A percentile compares a stretch with the other conserved stretches of the same genome.
Conservation (phyloP, 2,797 vertebrate genomes). For the Eurystomus glaucurus region DNA sequence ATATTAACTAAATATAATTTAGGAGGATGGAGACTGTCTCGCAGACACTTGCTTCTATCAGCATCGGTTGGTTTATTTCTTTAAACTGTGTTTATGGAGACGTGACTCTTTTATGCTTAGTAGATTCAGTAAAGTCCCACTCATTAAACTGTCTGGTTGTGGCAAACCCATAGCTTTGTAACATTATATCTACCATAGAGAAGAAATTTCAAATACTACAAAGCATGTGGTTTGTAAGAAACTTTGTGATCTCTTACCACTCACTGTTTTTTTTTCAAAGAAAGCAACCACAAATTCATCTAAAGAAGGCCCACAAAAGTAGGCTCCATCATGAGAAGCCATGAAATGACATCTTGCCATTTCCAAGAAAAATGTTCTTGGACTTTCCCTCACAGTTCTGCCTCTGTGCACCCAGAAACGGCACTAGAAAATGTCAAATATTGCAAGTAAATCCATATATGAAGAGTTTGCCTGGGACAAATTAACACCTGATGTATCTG, state of each 20-base stretch:
- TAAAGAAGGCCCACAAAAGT: background rate
- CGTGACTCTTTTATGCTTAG: background rate
- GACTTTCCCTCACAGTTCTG: background rate
- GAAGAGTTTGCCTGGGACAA: background rate
- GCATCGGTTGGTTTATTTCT: background rate
- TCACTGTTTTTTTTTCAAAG: background rate
- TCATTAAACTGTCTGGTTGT: background rate
- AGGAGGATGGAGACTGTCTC: background rate
- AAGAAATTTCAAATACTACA: background rate
- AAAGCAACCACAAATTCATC: background rate
- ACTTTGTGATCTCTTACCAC: background rate
- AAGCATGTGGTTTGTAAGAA: background rate
- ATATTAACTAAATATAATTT: background rate
- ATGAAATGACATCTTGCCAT: accelerated
- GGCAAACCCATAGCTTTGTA: background rate
- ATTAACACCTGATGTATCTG: background rate
- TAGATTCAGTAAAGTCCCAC: background rate
- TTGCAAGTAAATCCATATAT: background rate
- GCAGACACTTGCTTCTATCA: background rate
- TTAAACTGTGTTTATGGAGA: background rate
- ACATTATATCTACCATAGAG: accelerated
- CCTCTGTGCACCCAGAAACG: background rate
- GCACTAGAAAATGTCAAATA: background rate
- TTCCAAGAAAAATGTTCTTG: background rate
- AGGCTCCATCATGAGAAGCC: background rate